Conservation (phyloP, 2,888 invertebrate genomes). For the Rambutsinella grinnellia region DNA sequence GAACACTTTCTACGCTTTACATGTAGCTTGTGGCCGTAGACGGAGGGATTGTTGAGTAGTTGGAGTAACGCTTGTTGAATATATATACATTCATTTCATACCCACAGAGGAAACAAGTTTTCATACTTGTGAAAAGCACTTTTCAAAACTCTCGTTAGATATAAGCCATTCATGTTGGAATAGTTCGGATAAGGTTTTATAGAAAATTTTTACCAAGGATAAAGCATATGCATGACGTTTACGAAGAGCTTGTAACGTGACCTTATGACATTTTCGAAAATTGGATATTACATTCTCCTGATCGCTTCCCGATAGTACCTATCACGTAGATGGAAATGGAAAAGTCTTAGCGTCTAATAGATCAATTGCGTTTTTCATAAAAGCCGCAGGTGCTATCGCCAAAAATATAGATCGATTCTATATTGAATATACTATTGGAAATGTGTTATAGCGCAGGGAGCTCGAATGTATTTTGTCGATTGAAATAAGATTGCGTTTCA, state of each 20-base stretch:
- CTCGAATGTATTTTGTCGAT: too few species aligned
- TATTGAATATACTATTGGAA: too few species aligned
- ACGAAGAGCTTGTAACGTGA: conserved; percentile 31
- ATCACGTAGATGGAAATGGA: background rate
- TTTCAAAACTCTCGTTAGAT: background rate
- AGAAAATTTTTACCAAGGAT: background rate
- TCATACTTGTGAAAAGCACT: too few species aligned
- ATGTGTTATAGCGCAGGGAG: too few species aligned
- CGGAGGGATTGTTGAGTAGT: background rate
- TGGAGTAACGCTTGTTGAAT: conserved; percentile 49
- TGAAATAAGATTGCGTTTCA: too few species aligned
- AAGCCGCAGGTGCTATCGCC: conserved; percentile 47
- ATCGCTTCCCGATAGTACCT: background rate
- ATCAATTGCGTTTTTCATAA: conserved; percentile 21
- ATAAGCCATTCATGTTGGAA: background rate
- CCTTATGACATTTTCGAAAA: conserved; percentile 54
- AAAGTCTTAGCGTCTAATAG: background rate
- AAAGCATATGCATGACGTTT: background rate
- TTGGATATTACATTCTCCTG: conserved; percentile 44
- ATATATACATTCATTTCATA: conserved; percentile 38
- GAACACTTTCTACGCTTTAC: conserved; percentile 31
- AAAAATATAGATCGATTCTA: too few species aligned
- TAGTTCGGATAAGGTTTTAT: background rate
- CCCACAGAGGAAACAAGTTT: too few species aligned
- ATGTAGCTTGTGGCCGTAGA: conserved; percentile 23